These are phyloP conservation scores for Sipha maydis DNA, from an alignment of 2,888 invertebrate species.

Conservation along the genomic window DNA sequence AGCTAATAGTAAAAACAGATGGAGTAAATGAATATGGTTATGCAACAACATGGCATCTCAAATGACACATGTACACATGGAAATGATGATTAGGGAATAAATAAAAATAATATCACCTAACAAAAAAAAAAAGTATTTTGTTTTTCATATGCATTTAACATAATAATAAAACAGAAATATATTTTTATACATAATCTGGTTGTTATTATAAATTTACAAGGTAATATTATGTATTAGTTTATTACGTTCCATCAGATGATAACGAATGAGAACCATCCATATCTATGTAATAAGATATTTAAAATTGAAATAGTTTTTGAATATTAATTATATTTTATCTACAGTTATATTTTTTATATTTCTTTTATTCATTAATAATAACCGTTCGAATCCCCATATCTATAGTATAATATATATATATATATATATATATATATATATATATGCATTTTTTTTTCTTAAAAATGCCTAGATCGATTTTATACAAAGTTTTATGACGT, in stretches of 20 bases:
- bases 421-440: too few species aligned
- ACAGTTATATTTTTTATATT: too few species aligned
- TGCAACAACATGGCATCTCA: background rate
- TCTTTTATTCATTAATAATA: too few species aligned
- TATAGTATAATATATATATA: too few species aligned
- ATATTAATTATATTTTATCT: too few species aligned
- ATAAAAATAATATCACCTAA: background rate
- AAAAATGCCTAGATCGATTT: too few species aligned
- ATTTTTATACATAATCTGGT: background rate
- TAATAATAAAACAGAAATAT: background rate
- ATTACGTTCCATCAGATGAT: background rate
- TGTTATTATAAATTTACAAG: background rate
- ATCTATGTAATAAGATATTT: background rate
- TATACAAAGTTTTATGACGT: too few species aligned
- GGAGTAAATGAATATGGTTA: background rate
- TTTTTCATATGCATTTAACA: background rate
- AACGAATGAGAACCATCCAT: too few species aligned
- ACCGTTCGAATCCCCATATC: too few species aligned
- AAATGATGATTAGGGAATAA: background rate
- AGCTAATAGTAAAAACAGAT: background rate
- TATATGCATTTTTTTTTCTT: too few species aligned
- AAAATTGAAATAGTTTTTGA: too few species aligned
- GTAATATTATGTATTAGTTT: background rate
- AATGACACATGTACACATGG: background rate
- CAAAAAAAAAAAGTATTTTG: too few species aligned